Conservation (phyloP, 1,140 invertebrate species). For the Amyelois transitella region DNA sequence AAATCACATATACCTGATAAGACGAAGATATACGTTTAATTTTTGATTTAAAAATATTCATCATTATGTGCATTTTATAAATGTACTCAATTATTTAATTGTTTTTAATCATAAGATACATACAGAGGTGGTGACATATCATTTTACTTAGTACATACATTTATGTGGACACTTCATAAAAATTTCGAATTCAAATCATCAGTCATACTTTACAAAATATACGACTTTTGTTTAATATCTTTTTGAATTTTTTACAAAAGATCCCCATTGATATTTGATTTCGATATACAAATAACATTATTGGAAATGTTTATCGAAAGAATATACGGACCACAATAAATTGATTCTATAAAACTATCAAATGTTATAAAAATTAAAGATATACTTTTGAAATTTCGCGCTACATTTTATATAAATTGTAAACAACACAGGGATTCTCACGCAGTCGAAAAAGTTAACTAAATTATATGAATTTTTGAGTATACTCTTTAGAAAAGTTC, state of each 20-base stretch:
- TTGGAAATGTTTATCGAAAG: conserved; percentile 1
- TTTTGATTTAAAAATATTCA: background rate
- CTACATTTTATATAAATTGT: background rate
- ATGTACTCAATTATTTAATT: background rate
- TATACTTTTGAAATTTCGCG: background rate
- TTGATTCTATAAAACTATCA: background rate
- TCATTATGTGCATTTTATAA: background rate
- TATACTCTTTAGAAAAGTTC: no score
- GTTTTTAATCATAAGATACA: background rate
- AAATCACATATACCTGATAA: no score
- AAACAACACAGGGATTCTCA: no score
- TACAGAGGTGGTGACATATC: conserved; percentile 46
- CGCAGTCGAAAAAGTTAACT: no score
- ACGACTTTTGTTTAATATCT: conserved; percentile 39
- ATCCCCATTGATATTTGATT: conserved; percentile 37
- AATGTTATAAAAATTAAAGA: background rate
- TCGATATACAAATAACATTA: conserved; percentile 18
- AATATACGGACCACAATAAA: background rate
- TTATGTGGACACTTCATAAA: conserved; percentile 9
- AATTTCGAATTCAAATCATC: background rate
- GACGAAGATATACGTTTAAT: no score
- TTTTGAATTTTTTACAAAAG: conserved; percentile 57
- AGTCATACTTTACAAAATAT: conserved; percentile 5
- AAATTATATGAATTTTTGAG: no score
- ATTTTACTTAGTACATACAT: conserved; percentile 44